Percentiles rank a stretch among this genome's conserved stretches.
phyloP scores from a whole-genome alignment of 2,888 invertebrate species.

The Coenonympha arcania region DNA sequence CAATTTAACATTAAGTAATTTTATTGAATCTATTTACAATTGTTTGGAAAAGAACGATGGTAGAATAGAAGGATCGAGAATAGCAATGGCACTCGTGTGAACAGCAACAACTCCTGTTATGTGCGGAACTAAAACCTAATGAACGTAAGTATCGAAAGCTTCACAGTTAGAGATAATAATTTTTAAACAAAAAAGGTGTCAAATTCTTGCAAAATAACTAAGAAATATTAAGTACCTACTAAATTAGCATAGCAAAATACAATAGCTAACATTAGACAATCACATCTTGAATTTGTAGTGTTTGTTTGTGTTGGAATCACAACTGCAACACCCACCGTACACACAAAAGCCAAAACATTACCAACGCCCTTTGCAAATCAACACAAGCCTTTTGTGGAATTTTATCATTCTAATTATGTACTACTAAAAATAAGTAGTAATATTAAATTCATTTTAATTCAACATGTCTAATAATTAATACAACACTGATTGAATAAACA shows the following conservation, averaged over 20 bases:
- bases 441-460: too few species aligned
- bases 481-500: too few species aligned
- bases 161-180: slow-evolving; percentile 21
- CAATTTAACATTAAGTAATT: slow-evolving; percentile 31
- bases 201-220: slow-evolving; percentile 23
- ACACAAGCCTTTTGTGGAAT: too few species aligned
- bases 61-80: slow-evolving; percentile 30
- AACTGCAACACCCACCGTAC: too few species aligned
- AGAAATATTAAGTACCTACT: slow-evolving; percentile 35
- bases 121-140: slow-evolving; percentile 27
- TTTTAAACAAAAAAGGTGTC: slow-evolving; percentile 15
- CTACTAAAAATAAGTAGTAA: too few species aligned
- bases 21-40: slow-evolving; percentile 44
- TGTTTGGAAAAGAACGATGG: slow-evolving; percentile 35
- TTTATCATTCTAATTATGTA: too few species aligned
- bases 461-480: too few species aligned
- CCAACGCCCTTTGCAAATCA: too few species aligned
- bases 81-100: slow-evolving; percentile 49
- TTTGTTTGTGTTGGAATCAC: not conserved
- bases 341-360: too few species aligned
- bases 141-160: slow-evolving; percentile 12
- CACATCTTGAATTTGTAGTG: slow-evolving; percentile 7
- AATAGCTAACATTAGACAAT: slow-evolving; percentile 19
- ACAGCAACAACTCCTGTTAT: slow-evolving; percentile 19
- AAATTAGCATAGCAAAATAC: slow-evolving; percentile 30